phyloP scores from a whole-genome alignment of 2,113 vertebrate species.

The Clupea harengus region DNA sequence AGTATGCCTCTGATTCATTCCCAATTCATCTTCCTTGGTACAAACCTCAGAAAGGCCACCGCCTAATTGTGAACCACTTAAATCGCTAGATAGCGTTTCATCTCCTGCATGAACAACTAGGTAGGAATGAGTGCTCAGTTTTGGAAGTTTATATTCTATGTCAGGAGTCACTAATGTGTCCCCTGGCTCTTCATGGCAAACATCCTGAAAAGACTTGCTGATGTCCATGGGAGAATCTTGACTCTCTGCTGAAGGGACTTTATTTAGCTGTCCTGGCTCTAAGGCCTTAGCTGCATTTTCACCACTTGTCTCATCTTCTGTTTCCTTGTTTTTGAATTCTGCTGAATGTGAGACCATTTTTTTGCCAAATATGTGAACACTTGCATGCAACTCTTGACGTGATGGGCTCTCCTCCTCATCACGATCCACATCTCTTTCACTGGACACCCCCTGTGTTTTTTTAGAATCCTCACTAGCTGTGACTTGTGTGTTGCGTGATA shows the following conservation, averaged over 20 bases:
- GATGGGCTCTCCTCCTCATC: neutral
- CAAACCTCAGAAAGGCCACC: neutral
- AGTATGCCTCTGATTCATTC: neutral
- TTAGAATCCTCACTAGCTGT: neutral
- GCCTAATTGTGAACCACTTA: neutral
- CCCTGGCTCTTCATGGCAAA: neutral
- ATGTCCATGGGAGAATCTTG: neutral
- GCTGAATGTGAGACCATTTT: neutral
- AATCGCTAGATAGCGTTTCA: neutral
- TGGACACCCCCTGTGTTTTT: neutral
- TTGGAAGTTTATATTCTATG: neutral
- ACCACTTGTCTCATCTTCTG: neutral
- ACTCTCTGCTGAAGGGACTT: neutral
- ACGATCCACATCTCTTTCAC: neutral
- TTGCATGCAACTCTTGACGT: neutral
- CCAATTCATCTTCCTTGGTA: neutral
- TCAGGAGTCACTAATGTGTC: neutral
- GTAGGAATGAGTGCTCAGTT: neutral
- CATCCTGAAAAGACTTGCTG: neutral
- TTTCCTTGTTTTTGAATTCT: neutral
- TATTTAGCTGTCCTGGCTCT: neutral
- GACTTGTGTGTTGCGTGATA: neutral
- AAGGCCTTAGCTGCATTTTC: neutral
- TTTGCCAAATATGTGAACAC: neutral
- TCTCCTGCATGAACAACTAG: neutral